Conservation (phyloP, 1,140 invertebrate genomes). For the Lucilia sericata region DNA sequence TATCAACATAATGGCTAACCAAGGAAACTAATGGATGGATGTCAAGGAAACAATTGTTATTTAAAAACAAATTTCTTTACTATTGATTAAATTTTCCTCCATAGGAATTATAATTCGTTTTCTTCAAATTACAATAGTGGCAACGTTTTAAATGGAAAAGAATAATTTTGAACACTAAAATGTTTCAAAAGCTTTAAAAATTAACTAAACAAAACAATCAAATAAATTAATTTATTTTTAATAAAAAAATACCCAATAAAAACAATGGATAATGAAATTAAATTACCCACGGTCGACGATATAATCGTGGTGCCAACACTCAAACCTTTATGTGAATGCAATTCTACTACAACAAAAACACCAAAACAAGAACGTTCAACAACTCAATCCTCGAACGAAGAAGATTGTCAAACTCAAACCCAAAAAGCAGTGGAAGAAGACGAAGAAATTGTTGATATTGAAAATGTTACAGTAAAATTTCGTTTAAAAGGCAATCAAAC, state of each 20-base stretch:
- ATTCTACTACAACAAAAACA: neutral
- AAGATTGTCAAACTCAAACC: neutral
- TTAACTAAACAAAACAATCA: too few species aligned
- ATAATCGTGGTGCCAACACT: neutral
- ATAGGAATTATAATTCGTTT: neutral
- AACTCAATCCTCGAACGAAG: neutral
- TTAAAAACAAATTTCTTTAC: neutral
- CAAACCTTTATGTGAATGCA: neutral
- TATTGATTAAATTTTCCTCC: neutral
- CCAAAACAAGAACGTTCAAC: neutral
- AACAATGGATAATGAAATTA: slow-evolving; percentile 8
- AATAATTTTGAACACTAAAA: too few species aligned
- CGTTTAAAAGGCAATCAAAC: slow-evolving; percentile 54
- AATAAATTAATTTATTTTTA: too few species aligned
- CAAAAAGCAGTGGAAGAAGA: neutral
- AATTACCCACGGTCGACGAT: slow-evolving; percentile 1
- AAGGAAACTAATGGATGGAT: neutral
- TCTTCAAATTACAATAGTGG: too few species aligned
- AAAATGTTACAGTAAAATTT: slow-evolving; percentile 66
- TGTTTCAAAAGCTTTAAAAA: too few species aligned
- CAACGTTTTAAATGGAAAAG: too few species aligned
- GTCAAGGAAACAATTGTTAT: slow-evolving; percentile 26
- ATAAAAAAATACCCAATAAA: too few species aligned
- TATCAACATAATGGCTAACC: too few species aligned
- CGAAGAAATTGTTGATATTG: slow-evolving; percentile 47